A percentile compares a stretch with the other conserved stretches of the same genome.
These are phyloP conservation scores for Drosophila murphyi DNA, from an alignment of 1,140 invertebrate species.

Conservation along the genomic window DNA sequence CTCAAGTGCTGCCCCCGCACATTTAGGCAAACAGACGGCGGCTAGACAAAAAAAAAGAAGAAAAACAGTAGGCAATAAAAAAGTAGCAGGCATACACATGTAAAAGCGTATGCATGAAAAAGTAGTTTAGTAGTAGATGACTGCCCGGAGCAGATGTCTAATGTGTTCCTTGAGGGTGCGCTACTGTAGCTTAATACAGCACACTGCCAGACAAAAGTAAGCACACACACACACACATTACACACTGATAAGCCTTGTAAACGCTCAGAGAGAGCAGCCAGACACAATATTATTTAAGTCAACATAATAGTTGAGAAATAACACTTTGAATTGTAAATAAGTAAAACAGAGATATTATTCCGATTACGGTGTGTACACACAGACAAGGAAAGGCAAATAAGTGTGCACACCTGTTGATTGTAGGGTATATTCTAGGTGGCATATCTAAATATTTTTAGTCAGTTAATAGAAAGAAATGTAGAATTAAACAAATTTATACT, in stretches of 20 bases:
- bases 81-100: slow-evolving; percentile 41
- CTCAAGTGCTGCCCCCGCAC: slow-evolving; percentile 58
- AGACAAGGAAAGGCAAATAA: not conserved
- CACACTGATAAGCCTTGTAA: slow-evolving; percentile 22
- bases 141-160: slow-evolving; percentile 57
- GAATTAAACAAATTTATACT: too few relatives aligned
- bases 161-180: slow-evolving; percentile 57
- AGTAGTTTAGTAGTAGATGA: slow-evolving; percentile 53
- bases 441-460: too few relatives aligned
- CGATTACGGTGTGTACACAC: not conserved
- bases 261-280: not conserved
- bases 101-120: slow-evolving; percentile 18
- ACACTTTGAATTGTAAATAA: slow-evolving; percentile 10
- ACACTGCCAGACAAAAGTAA: slow-evolving; percentile 38
- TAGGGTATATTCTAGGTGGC: not conserved
- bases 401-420: slow-evolving; percentile 2
- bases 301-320: slow-evolving; percentile 1
- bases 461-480: too few relatives aligned
- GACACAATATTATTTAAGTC: not conserved
- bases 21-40: slow-evolving; percentile 51
- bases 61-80: slow-evolving; percentile 47
- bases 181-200: slow-evolving; percentile 33
- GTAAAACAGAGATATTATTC: not conserved
- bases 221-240: slow-evolving; percentile 11
- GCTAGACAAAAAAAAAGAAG: slow-evolving; percentile 54